phyloP scores from a whole-genome alignment of 2,113 vertebrate species.

The Numenius arquata region DNA sequence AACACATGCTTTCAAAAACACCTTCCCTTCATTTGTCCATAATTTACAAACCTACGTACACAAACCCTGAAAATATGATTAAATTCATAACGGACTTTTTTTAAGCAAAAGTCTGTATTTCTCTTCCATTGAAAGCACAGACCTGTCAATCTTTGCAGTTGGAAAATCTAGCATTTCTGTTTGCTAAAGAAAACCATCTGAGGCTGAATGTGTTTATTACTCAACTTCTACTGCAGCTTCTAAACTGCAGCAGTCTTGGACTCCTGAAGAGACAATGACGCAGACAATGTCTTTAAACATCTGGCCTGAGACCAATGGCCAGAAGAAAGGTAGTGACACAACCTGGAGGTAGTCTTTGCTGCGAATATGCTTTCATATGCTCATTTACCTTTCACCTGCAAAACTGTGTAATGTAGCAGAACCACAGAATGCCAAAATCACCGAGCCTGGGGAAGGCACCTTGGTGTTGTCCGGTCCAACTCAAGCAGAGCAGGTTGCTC shows the following conservation, averaged over 20 bases:
- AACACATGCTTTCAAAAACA: constrained; percentile 12
- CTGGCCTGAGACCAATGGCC: background rate
- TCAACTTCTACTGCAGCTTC: background rate
- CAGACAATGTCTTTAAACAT: background rate
- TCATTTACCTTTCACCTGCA: background rate
- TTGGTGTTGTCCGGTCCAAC: background rate
- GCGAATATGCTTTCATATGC: background rate
- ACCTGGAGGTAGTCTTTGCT: background rate
- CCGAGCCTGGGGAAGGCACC: background rate
- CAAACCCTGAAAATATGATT: constrained; percentile 15
- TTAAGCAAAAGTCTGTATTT: background rate
- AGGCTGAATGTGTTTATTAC: background rate
- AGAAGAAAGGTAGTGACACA: background rate
- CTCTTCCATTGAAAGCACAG: background rate
- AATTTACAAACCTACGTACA: background rate
- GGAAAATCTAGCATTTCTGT: background rate
- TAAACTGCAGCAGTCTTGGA: background rate
- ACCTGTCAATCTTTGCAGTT: background rate
- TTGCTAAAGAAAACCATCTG: background rate
- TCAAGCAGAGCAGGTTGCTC: background rate
- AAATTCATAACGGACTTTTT: constrained; percentile 4
- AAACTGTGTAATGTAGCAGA: background rate
- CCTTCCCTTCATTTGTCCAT: background rate
- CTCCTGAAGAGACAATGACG: background rate
- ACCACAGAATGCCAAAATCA: background rate